Evolutionary conservation across 2,888 invertebrate species (phyloP), one percentile per base, ranked within the genome.

Genomic region (Nomada ferruginata): DNA sequence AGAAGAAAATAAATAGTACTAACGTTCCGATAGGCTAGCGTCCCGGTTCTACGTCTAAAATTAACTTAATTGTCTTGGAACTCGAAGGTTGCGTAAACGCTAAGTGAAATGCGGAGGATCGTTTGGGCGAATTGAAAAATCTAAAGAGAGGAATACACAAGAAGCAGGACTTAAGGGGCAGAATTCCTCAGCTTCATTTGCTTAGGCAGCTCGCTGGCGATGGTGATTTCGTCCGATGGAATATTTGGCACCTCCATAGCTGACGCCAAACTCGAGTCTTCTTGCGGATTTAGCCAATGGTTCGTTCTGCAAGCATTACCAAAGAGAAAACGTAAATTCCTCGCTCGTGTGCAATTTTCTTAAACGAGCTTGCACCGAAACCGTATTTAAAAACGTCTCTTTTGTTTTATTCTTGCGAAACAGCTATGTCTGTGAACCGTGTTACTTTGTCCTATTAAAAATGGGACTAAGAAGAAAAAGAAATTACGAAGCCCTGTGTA

Each of bases 171-270:
- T 79, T 68, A 86, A 66, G 72, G 66, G 65, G 50, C 63, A 29
- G 83, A 60, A 79, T 59, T 81, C 72, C 79, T 72, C 15, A 72
- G 79, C 81, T 84, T 87, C 64, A 91, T 85, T 42, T 90, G 91
- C 79, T 78, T 89, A n/a, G 91, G 91, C 66, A 91, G 69, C 87
- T 91, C 90, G 26, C 82, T 82, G 53, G 87, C 74, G 60, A 36
- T 74, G 1, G 63, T 57, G 10, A 69, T 44, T 69, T 83, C 76
- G 42, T 89, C 76, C 18, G 78, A 79, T 53, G 66, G 55, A 26
- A 90, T 59, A 63, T 73, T 79, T 52, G 89, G 85, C 79, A 89
- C 82, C 60, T 91, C 88, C 42, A 68, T 18, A 52, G 69, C 64
- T 9, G 76, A 75, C 13, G 82, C 23, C 60, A 89, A 69, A 55